These are phyloP conservation scores for Neogale vison DNA, from an alignment of 2,113 vertebrate genomes.

Conservation along the genomic window DNA sequence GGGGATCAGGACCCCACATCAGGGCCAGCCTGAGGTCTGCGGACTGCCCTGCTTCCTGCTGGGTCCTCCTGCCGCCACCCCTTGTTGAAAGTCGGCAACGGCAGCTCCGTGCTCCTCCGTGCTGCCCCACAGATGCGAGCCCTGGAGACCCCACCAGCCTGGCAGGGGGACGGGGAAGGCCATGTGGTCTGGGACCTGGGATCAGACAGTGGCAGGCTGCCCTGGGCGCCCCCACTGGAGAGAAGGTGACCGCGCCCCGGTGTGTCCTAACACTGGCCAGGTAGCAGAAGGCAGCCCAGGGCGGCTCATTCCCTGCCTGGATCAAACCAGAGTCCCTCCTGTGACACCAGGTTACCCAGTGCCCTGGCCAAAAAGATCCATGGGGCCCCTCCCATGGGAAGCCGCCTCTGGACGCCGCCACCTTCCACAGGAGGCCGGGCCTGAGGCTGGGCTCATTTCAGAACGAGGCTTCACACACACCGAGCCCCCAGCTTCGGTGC, in stretches of 20 bases:
- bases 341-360: not conserved
- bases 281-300: not conserved
- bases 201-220: accelerated
- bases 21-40: not conserved
- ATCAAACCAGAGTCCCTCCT: not conserved
- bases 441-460: not conserved
- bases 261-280: not conserved
- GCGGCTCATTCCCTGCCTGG: not conserved
- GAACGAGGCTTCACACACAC: not conserved
- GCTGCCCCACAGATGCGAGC: accelerated
- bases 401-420: accelerated
- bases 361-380: not conserved
- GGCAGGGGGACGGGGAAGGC: accelerated
- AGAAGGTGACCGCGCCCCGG: not conserved
- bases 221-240: not conserved
- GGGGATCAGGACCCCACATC: not conserved
- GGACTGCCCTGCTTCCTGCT: not conserved
- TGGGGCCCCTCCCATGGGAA: too few species aligned
- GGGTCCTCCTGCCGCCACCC: not conserved
- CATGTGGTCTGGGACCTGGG: not conserved
- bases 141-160: not conserved
- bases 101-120: too few species aligned
- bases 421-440: not conserved
- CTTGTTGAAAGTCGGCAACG: not conserved
- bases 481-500: not conserved